Percentiles rank a stretch among this genome's conserved stretches.
These are phyloP conservation scores for Calephelis nemesis DNA, from an alignment of 1,140 invertebrate species.

Conservation along the genomic window DNA sequence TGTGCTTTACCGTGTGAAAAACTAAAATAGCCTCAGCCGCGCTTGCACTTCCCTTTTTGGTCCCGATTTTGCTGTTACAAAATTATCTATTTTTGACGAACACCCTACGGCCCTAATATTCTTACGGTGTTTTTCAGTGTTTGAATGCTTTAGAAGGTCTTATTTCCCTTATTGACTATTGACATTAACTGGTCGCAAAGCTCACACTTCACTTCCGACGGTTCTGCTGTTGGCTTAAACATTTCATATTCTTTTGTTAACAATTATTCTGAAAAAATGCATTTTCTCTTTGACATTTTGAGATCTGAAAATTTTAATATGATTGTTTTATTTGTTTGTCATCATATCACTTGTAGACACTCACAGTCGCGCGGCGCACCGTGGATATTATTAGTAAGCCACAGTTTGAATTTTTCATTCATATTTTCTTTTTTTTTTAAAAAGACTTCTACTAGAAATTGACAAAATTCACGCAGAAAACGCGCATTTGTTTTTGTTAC, in stretches of 20 bases:
- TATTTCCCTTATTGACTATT: background rate
- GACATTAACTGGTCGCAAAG: background rate
- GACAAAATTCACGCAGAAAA: too few relatives aligned
- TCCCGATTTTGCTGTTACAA: background rate
- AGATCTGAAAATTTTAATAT: background rate
- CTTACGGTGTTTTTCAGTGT: background rate
- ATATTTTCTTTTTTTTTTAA: too few relatives aligned
- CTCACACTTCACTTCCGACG: background rate
- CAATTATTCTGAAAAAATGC: background rate
- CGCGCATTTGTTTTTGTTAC: too few relatives aligned
- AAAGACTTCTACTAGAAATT: too few relatives aligned
- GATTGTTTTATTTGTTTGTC: background rate
- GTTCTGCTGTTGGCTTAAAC: conserved; percentile 1
- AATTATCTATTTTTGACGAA: background rate
- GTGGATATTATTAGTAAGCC: too few relatives aligned
- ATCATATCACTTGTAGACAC: too few relatives aligned
- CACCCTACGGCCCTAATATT: background rate
- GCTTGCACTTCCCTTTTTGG: background rate
- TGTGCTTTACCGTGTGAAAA: too few relatives aligned
- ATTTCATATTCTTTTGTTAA: background rate
- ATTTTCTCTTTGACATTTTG: background rate
- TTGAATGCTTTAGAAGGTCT: background rate
- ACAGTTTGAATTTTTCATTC: too few relatives aligned
- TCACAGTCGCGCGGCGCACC: too few relatives aligned
- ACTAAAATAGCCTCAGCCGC: background rate